Percentiles rank a stretch among this genome's conserved stretches.
phyloP scores from a whole-genome alignment of 1,140 invertebrate species.

The Akabosia matsudoensis region DNA sequence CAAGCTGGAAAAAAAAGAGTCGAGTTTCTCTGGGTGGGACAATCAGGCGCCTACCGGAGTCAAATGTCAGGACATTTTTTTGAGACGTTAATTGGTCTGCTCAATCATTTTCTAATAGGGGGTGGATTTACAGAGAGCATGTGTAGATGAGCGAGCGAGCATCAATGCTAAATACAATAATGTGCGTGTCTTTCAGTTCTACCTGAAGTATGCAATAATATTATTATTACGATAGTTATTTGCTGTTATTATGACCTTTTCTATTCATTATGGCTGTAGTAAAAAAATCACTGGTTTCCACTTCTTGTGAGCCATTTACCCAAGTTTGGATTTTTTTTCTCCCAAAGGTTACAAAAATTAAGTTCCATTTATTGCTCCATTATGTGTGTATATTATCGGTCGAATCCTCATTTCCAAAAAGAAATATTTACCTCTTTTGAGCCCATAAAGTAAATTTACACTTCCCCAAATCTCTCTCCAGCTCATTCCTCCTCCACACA shows the following conservation, averaged over 20 bases:
- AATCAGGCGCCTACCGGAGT: conserved; percentile 43
- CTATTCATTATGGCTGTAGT: conserved; percentile 21
- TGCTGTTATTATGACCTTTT: conserved; percentile 24
- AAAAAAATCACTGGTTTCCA: no score
- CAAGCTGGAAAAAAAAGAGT: conserved; percentile 34
- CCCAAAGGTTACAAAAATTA: no score
- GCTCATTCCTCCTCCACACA: neutral
- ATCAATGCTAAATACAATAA: neutral
- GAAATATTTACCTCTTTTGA: conserved; percentile 40
- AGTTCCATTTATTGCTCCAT: conserved; percentile 29
- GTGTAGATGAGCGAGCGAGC: neutral
- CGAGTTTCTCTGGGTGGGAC: conserved; percentile 45
- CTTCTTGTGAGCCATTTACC: no score
- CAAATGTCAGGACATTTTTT: conserved; percentile 46
- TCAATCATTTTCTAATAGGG: conserved; percentile 46
- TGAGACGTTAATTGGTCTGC: conserved; percentile 45
- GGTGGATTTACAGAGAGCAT: conserved; percentile 26
- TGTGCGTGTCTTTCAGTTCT: neutral
- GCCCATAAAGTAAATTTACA: conserved; percentile 44
- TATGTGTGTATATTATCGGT: conserved; percentile 24
- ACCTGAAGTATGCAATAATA: neutral
- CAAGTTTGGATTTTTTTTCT: no score
- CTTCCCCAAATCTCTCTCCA: conserved; percentile 32
- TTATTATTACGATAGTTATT: neutral
- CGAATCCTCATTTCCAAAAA: no score